phyloP scores from a whole-genome alignment of 2,113 vertebrate genomes.

The Rhinichthys klamathensis region DNA sequence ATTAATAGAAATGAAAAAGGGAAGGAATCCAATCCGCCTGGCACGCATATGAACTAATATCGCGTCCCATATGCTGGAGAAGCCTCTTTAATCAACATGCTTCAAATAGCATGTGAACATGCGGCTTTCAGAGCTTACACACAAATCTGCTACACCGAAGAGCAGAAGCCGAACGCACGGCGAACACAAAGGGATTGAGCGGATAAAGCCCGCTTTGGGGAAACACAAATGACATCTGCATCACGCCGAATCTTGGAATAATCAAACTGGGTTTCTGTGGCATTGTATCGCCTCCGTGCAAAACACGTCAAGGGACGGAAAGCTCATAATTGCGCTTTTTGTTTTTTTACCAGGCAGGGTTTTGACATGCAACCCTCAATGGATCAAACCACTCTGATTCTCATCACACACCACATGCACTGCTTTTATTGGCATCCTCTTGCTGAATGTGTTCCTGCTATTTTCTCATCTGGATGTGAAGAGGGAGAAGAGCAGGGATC shows the following conservation, averaged over 20 bases:
- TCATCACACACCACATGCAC: slow-evolving; percentile 66
- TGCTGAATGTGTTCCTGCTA: neutral
- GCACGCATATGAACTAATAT: slow-evolving; percentile 41
- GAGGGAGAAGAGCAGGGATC: neutral
- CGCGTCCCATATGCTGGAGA: slow-evolving; percentile 54
- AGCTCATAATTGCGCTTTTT: slow-evolving; percentile 20
- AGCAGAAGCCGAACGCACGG: slow-evolving; percentile 41
- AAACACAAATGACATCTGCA: slow-evolving; percentile 71
- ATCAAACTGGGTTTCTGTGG: slow-evolving; percentile 47
- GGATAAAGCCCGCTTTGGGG: slow-evolving; percentile 26
- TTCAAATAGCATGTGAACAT: slow-evolving; percentile 62
- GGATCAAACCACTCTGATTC: slow-evolving; percentile 75
- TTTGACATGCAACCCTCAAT: slow-evolving; percentile 72
- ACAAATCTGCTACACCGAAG: slow-evolving; percentile 47
- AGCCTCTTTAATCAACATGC: slow-evolving; percentile 61
- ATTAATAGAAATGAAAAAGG: slow-evolving; percentile 3
- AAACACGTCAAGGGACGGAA: slow-evolving; percentile 43
- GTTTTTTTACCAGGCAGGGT: slow-evolving; percentile 54
- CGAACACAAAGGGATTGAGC: slow-evolving; percentile 3
- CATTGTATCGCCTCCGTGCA: slow-evolving; percentile 27
- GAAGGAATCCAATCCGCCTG: slow-evolving; percentile 9
- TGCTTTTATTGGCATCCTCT: slow-evolving; percentile 42
- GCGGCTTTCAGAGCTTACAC: slow-evolving; percentile 55
- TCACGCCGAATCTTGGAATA: slow-evolving; percentile 63
- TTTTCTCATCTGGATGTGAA: slow-evolving; percentile 56